A percentile compares a stretch with the other conserved stretches of the same genome.
Evolutionary conservation across 2,113 vertebrate genomes (phyloP).

Genomic region (Tetraodon nigroviridis): DNA sequence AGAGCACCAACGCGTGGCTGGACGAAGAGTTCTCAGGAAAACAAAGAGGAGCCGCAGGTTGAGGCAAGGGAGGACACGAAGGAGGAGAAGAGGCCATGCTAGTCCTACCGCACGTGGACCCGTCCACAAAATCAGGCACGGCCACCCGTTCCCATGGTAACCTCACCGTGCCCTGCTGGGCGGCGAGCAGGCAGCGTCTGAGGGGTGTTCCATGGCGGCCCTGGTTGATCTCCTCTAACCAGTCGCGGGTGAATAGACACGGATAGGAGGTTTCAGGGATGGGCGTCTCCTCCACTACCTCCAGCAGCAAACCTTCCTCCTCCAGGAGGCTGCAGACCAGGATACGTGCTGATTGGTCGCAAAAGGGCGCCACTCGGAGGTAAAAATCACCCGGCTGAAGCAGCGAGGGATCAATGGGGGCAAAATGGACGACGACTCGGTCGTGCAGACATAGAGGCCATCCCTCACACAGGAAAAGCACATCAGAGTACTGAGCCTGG

Average conservation of each 20-base stretch:
- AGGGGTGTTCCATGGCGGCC: conserved; percentile 66
- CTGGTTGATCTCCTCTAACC: conserved; percentile 78
- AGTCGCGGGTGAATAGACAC: conserved; percentile 78
- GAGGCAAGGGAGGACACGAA: conserved; percentile 34
- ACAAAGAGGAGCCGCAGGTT: conserved; percentile 27
- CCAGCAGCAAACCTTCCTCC: conserved; percentile 64
- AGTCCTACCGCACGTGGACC: conserved; percentile 42
- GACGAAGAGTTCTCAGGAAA: conserved; percentile 21
- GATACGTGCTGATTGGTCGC: conserved; percentile 78
- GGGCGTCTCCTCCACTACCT: conserved; percentile 72
- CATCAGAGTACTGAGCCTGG: conserved; percentile 79
- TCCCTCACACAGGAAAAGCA: conserved; percentile 83
- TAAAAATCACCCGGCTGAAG: conserved; percentile 85
- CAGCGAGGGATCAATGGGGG: conserved; percentile 76
- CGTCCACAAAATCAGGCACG: conserved; percentile 77
- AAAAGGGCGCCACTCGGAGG: conserved; percentile 80
- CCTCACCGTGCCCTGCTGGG: conserved; percentile 73
- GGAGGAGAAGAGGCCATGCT: conserved; percentile 50
- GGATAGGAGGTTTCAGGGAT: conserved; percentile 73
- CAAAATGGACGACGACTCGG: conserved; percentile 81
- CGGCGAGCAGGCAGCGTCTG: conserved; percentile 79
- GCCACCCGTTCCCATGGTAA: conserved; percentile 81
- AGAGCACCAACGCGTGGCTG: conserved; percentile 15
- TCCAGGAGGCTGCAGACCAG: conserved; percentile 78
- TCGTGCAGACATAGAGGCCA: conserved; percentile 87